phyloP scores from a whole-genome alignment of 2,888 invertebrate species.

The Colletes collaris region DNA sequence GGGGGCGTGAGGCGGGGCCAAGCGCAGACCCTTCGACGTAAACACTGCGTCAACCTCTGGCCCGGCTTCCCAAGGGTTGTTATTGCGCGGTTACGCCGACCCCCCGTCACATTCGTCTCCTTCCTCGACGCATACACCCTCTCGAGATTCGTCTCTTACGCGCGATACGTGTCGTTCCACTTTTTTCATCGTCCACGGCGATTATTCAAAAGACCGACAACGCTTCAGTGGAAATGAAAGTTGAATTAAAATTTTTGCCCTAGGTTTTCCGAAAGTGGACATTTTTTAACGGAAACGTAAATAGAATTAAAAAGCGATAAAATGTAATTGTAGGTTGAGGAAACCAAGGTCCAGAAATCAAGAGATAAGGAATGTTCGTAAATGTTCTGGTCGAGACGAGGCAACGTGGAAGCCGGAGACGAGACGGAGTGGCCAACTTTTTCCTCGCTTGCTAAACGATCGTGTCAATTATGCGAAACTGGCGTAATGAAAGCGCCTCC shows the following conservation, averaged over 20 bases:
- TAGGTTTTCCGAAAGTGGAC: no score
- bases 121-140: conserved; percentile 55
- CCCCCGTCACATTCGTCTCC: conserved; percentile 51
- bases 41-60: conserved; percentile 64
- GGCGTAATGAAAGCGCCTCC: conserved; percentile 66
- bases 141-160: conserved; percentile 35
- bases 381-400: conserved; percentile 1
- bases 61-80: conserved; percentile 68
- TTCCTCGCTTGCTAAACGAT: conserved; percentile 43
- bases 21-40: conserved; percentile 60
- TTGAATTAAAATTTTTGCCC: no score
- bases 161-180: background rate
- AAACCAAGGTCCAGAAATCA: no score
- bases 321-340: no score
- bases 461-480: conserved; percentile 68
- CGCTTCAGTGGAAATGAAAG: no score
- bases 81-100: conserved; percentile 76
- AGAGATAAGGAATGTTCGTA: background rate
- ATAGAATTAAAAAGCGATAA: no score
- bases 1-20: conserved; percentile 51
- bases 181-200: background rate
- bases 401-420: background rate
- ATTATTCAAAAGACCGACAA: background rate
- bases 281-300: no score
- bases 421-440: conserved; percentile 47